These are phyloP conservation scores for Labroides dimidiatus DNA, from an alignment of 2,797 vertebrate species.

Conservation along the genomic window DNA sequence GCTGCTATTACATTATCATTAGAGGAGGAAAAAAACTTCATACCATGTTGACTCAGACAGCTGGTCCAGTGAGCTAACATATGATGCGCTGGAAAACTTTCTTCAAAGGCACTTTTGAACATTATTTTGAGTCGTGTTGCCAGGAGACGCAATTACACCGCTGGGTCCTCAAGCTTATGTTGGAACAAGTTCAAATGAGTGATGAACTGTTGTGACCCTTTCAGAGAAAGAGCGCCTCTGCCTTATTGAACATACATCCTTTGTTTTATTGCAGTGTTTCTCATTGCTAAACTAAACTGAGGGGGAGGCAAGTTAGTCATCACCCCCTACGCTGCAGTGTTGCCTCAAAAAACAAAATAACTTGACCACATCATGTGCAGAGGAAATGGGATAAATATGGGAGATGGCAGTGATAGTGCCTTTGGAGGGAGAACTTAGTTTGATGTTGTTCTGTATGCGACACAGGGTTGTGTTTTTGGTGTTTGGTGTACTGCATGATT, in stretches of 20 bases:
- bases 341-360: conserved; percentile 29
- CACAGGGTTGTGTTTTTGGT: conserved; percentile 42
- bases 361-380: conserved; percentile 1
- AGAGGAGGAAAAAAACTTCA: conserved; percentile 33
- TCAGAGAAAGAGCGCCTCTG: conserved; percentile 52
- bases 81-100: conserved; percentile 57
- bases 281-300: conserved; percentile 59
- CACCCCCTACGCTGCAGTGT: conserved; percentile 5
- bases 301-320: conserved; percentile 31
- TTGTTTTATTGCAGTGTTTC: conserved; percentile 64
- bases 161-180: conserved; percentile 65
- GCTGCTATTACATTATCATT: conserved; percentile 42
- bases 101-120: conserved; percentile 61
- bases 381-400: conserved; percentile 15
- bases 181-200: conserved; percentile 69
- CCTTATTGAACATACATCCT: conserved; percentile 70
- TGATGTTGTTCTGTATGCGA: conserved; percentile 29
- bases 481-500: conserved; percentile 58
- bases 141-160: conserved; percentile 70
- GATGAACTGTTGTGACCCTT: conserved; percentile 70
- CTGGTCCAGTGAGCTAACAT: conserved; percentile 48
- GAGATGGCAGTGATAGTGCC: conserved; percentile 6
- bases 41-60: conserved; percentile 48
- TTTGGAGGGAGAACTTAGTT: conserved; percentile 20
- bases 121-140: conserved; percentile 70